Evolutionary conservation across 2,888 invertebrate species (phyloP).

Genomic region (Anarsia innoxiella): DNA sequence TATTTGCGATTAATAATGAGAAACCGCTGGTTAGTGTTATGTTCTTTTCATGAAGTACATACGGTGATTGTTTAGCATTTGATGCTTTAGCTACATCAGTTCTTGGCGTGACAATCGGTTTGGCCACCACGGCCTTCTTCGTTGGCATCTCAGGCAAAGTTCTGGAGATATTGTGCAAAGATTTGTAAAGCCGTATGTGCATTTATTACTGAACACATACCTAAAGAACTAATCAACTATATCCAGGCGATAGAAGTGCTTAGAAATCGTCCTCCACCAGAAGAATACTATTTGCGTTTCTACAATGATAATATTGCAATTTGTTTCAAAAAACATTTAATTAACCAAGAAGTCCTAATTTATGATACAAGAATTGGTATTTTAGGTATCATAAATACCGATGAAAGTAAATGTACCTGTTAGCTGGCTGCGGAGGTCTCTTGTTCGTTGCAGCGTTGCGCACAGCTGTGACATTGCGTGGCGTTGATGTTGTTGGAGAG

Average conservation of each 20-base stretch:
- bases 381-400: too few species aligned
- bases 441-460: conserved; percentile 35
- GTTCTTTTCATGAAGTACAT: conserved; percentile 38
- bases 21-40: too few species aligned
- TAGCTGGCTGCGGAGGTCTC: conserved; percentile 54
- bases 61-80: conserved; percentile 49
- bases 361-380: too few species aligned
- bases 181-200: conserved; percentile 21
- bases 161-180: conserved; percentile 52
- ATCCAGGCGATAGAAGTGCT: conserved; percentile 3
- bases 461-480: conserved; percentile 32
- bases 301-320: too few species aligned
- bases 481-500: conserved; percentile 54
- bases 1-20: too few species aligned
- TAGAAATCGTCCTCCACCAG: conserved; percentile 10
- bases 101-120: conserved; percentile 27
- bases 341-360: too few species aligned
- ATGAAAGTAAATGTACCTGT: conserved; percentile 38
- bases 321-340: too few species aligned
- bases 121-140: conserved; percentile 41
- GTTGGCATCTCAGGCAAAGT: conserved; percentile 41
- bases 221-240: conserved; percentile 5
- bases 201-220: conserved; percentile 3
- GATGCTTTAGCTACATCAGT: conserved; percentile 43
- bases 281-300: conserved; percentile 3